Base-by-base conservation (phyloP, 1,140 invertebrate species). In the Drosophila punjabiensis region DNA sequence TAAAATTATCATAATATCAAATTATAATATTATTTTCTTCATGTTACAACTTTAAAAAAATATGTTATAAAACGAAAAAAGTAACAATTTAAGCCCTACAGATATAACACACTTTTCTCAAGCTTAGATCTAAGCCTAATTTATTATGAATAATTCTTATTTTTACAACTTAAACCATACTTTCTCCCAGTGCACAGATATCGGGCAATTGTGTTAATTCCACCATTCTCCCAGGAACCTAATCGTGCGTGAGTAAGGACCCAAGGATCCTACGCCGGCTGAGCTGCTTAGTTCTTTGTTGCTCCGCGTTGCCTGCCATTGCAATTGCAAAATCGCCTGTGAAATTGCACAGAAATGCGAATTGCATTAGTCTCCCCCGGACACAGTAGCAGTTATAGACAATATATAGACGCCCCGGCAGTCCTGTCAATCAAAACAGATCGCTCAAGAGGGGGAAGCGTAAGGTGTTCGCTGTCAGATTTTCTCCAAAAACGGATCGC, bases 391-490 rank as follows among this genome's bases (percentile, higher is more conserved):
- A 62, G 52, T 24, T 48, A 45, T 14, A 39, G 39, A 39, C 39
- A 56, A 39, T 66, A 60, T 63, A 37, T 39, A 60, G 41, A 81
- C 76, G 67, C 81, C 68, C 73, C 81, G 82, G 86, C 85, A 88
- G 85, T 84, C 85, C 85, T 90, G 86, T 90, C 86, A 90, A 90
- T 90, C 86, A 90, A 68, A 79, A 60, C 64, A 56, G 58, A 75
- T 65, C 68, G 45, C 52, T 50, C 41, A 13, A 30, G 30, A 41
- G 35, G 24, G 16, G 37, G 0, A 35, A 56, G 59, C 50, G 86
- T 90, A 89, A 89, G 85, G 86, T 89, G 85, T 90, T 67, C 67
- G 86, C 86, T 90, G 82, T 90, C 85, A 81, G 81, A 88, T 88
- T 88, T 88, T 79, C 85, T 73, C 56, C 52, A 50, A 77, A 82